phyloP scores from a whole-genome alignment of 2,888 invertebrate genomes.

The Myopa tessellatipennis region DNA sequence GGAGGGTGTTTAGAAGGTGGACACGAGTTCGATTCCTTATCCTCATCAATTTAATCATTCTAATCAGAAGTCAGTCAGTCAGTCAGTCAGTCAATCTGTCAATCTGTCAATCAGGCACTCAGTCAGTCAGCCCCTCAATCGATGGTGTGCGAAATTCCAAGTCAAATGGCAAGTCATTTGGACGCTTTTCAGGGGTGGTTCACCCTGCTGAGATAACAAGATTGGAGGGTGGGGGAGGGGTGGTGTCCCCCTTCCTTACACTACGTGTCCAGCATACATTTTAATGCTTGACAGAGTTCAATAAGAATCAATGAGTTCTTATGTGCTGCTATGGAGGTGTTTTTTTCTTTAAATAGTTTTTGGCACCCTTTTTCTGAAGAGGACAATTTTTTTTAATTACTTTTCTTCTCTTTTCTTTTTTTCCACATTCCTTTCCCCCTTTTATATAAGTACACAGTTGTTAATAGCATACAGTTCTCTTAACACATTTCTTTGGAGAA shows the following conservation, averaged over 20 bases:
- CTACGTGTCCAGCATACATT: constrained; percentile 27
- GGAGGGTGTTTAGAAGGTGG: no score
- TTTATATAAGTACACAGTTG: no score
- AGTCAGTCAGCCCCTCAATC: constrained; percentile 39
- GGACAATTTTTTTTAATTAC: background rate
- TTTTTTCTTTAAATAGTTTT: background rate
- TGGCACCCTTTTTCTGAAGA: background rate
- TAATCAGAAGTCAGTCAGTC: constrained; percentile 42
- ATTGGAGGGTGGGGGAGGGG: background rate
- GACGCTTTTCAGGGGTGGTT: constrained; percentile 9
- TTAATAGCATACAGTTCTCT: background rate
- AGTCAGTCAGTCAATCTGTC: no score
- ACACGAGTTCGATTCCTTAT: background rate
- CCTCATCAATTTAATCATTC: constrained; percentile 34
- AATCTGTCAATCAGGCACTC: background rate
- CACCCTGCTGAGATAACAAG: background rate
- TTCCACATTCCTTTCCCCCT: no score
- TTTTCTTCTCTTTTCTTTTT: background rate
- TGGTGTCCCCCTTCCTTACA: background rate
- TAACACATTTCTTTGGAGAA: no score
- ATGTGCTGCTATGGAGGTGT: constrained; percentile 3
- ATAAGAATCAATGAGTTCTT: constrained; percentile 20
- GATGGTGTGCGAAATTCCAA: constrained; percentile 41
- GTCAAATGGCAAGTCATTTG: constrained; percentile 41
- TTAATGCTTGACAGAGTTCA: constrained; percentile 16